Percentiles rank a stretch among this genome's conserved stretches.
Evolutionary conservation across 2,888 invertebrate species (phyloP).

Genomic region (Eudasyphora cyanicolor): DNA sequence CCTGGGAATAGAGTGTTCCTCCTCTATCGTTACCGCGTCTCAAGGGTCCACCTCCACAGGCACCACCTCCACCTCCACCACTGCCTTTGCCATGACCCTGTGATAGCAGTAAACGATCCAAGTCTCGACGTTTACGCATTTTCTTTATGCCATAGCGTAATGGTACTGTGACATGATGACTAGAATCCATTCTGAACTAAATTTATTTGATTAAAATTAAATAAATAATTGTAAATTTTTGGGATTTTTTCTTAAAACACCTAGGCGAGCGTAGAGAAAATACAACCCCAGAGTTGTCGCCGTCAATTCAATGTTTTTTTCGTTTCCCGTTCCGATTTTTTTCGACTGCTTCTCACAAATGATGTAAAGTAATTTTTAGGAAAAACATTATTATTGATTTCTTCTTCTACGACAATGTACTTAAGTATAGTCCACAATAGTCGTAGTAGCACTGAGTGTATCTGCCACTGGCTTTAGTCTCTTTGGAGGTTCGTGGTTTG

Average conservation of each 20-base stretch:
- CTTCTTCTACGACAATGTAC: conserved; percentile 27
- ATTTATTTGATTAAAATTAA: conserved; percentile 21
- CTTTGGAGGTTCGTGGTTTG: too few relatives aligned
- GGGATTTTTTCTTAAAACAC: conserved; percentile 13
- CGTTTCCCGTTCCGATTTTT: conserved; percentile 35
- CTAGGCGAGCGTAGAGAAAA: conserved; percentile 30
- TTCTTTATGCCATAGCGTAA: conserved; percentile 84
- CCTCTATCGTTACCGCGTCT: conserved; percentile 70
- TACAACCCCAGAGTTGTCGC: conserved; percentile 21
- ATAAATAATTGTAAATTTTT: conserved; percentile 27
- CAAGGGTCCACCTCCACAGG: conserved; percentile 59
- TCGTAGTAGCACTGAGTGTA: conserved; percentile 7
- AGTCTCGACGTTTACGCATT: conserved; percentile 88
- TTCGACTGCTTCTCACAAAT: conserved; percentile 41
- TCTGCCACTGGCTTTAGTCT: conserved; percentile 34
- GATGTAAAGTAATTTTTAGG: conserved; percentile 64
- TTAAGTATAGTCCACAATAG: background rate
- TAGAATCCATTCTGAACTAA: conserved; percentile 81
- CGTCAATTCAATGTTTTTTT: background rate
- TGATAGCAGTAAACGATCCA: conserved; percentile 83
- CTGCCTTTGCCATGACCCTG: conserved; percentile 73
- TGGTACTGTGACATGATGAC: conserved; percentile 84
- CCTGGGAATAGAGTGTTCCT: conserved; percentile 77
- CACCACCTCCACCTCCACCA: conserved; percentile 30
- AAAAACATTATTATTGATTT: conserved; percentile 65